Conservation (phyloP, 2,797 vertebrate species). For the Rhynchotus rufescens region DNA sequence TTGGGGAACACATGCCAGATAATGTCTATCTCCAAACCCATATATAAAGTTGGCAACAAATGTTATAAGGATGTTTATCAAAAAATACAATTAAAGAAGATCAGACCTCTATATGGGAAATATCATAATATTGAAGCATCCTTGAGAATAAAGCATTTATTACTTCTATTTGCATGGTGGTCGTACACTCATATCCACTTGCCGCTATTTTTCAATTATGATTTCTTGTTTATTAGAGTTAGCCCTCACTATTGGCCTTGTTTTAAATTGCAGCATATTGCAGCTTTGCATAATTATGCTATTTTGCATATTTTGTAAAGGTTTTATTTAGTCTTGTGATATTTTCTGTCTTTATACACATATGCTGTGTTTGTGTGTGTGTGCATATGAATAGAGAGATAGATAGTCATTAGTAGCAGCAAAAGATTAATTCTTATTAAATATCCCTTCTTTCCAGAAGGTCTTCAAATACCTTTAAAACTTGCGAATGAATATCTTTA, state of each 20-base stretch:
- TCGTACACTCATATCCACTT: neutral
- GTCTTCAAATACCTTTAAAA: neutral
- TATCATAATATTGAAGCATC: neutral
- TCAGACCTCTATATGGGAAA: neutral
- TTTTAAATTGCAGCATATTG: neutral
- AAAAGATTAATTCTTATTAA: neutral
- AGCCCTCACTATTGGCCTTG: neutral
- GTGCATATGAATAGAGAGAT: neutral
- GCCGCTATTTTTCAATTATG: neutral
- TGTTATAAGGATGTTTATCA: neutral
- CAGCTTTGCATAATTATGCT: neutral
- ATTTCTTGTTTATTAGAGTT: neutral
- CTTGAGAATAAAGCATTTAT: neutral
- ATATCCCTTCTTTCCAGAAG: neutral
- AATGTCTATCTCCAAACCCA: rapidly evolving
- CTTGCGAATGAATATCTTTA: neutral
- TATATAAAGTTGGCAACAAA: neutral
- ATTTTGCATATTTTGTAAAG: neutral
- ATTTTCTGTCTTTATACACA: neutral
- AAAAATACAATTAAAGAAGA: neutral
- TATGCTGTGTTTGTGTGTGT: neutral
- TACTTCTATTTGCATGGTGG: neutral
- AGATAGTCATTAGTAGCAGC: neutral
- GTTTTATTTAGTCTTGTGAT: neutral
- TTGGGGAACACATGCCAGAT: neutral